Percentiles rank a stretch among this genome's conserved stretches.
These are phyloP conservation scores for Leptobrachium leishanense DNA, from an alignment of 2,113 vertebrate species.

Conservation along the genomic window DNA sequence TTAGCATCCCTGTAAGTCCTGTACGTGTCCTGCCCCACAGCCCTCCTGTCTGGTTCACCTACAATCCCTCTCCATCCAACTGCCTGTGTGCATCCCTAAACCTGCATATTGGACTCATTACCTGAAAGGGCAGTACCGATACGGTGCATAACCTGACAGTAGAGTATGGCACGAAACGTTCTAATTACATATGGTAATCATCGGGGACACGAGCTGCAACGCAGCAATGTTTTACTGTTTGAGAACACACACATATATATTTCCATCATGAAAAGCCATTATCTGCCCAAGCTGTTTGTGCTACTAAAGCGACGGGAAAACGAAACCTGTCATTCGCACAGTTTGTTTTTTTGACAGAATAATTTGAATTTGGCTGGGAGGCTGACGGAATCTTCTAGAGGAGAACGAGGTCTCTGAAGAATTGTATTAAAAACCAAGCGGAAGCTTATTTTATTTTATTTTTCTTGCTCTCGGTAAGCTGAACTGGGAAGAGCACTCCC, in stretches of 20 bases:
- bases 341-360: constrained; percentile 33
- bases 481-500: constrained; percentile 41
- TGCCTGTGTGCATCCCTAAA: too few species aligned
- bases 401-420: constrained; percentile 26
- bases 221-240: constrained; percentile 27
- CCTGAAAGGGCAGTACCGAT: too few species aligned
- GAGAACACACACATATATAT: constrained; percentile 25
- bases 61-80: too few species aligned
- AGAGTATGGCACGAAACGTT: too few species aligned
- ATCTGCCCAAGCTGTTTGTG: constrained; percentile 9
- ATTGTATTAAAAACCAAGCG: constrained; percentile 37
- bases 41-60: too few species aligned
- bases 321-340: constrained; percentile 29
- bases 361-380: constrained; percentile 27
- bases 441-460: constrained; percentile 12
- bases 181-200: too few species aligned
- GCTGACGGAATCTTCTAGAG: constrained; percentile 7
- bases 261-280: constrained; percentile 37
- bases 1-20: too few species aligned
- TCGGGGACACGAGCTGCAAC: too few species aligned
- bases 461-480: constrained; percentile 20
- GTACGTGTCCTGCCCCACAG: too few species aligned
- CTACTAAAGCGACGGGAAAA: background rate
- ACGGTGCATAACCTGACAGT: too few species aligned
- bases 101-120: too few species aligned